A percentile compares a stretch with the other conserved stretches of the same genome.
phyloP scores from a whole-genome alignment of 2,797 vertebrate species.

The Buceros bicornis region DNA sequence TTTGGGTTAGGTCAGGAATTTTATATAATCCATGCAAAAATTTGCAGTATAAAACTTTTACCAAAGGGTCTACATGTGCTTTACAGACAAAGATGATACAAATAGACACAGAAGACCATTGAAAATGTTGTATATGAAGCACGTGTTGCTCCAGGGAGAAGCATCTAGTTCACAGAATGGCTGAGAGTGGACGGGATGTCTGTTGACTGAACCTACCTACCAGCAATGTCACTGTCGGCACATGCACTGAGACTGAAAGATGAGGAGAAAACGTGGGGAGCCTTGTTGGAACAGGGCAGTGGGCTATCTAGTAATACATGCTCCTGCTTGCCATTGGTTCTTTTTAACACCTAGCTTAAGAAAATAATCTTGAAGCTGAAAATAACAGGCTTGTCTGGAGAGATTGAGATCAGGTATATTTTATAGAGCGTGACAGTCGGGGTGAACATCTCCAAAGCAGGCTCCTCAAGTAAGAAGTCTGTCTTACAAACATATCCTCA shows the following conservation, averaged over 20 bases:
- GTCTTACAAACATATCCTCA: neutral
- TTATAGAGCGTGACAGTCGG: neutral
- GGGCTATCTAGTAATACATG: neutral
- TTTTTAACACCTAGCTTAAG: neutral
- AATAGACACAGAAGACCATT: neutral
- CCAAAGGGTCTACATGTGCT: rapidly evolving
- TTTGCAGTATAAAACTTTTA: neutral
- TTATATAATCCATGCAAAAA: neutral
- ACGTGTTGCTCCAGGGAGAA: neutral
- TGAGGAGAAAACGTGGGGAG: neutral
- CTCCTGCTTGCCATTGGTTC: neutral
- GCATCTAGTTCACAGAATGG: neutral
- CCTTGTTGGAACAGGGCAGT: neutral
- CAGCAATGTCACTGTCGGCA: rapidly evolving
- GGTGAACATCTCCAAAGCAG: neutral
- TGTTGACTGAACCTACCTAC: neutral
- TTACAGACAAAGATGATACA: neutral
- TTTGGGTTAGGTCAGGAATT: neutral
- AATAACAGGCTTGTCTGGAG: neutral
- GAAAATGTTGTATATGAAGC: neutral
- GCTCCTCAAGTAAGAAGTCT: neutral
- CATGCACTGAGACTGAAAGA: neutral
- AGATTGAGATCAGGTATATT: neutral
- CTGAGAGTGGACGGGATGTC: neutral
- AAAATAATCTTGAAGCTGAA: neutral